phyloP scores from a whole-genome alignment of 1,140 invertebrate species.

The Pseudomyrmex concolor region DNA sequence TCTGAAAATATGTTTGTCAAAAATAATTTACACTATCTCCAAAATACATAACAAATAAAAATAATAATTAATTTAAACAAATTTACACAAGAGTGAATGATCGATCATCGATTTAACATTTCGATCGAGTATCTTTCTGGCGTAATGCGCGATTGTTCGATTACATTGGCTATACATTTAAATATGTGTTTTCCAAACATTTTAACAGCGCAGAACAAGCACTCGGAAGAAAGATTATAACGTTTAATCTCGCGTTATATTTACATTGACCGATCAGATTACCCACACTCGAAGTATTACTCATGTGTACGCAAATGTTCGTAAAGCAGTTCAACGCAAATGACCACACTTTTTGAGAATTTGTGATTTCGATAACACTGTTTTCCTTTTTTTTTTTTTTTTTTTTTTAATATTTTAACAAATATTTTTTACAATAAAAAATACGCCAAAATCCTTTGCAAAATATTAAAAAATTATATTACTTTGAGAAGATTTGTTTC shows the following conservation, averaged over 20 bases:
- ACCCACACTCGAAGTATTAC: not conserved
- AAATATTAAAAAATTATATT: not conserved
- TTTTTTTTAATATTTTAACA: not conserved
- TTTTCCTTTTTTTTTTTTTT: too few species aligned
- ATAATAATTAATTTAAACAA: constrained; percentile 4
- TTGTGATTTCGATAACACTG: not conserved
- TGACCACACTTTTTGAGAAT: constrained; percentile 17
- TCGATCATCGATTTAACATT: constrained; percentile 37
- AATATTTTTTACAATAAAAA: not conserved
- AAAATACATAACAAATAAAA: too few species aligned
- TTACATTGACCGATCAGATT: constrained; percentile 24
- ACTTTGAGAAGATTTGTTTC: not conserved
- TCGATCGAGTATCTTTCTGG: not conserved
- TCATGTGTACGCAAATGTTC: not conserved
- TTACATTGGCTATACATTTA: constrained; percentile 40
- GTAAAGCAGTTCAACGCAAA: not conserved
- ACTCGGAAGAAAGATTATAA: constrained; percentile 20
- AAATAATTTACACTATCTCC: not conserved
- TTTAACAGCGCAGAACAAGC: not conserved
- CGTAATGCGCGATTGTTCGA: not conserved
- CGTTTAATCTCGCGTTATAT: not conserved
- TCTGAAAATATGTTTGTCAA: not conserved
- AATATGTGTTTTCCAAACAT: constrained; percentile 23
- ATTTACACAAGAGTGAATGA: not conserved
- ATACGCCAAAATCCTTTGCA: not conserved